A percentile compares a stretch with the other conserved stretches of the same genome.
Conservation (phyloP, 1,140 invertebrate species). For the Formica exsecta region DNA sequence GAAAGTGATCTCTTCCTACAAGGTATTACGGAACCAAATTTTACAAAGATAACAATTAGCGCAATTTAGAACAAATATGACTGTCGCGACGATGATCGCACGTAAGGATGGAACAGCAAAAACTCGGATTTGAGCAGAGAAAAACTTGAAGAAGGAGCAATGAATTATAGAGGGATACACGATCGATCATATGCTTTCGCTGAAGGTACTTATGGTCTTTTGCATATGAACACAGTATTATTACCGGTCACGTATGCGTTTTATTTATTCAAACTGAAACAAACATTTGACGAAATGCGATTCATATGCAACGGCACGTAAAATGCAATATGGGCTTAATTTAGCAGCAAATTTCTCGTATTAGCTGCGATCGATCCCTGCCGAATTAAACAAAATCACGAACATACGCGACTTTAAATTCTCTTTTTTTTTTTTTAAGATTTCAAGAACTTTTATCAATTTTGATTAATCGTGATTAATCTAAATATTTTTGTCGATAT, state of each 20-base stretch:
- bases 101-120: not conserved
- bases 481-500: conserved; percentile 4
- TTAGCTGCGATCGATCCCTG: not conserved
- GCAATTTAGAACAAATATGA: conserved; percentile 45
- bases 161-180: conserved; percentile 31
- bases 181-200: conserved; percentile 18
- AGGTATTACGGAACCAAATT: conserved; percentile 71
- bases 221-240: conserved; percentile 58
- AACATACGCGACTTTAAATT: not conserved
- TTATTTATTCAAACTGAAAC: conserved; percentile 49
- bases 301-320: not conserved
- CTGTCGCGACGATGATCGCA: conserved; percentile 3
- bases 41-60: conserved; percentile 46
- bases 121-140: not conserved
- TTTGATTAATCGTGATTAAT: not conserved
- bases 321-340: conserved; percentile 38
- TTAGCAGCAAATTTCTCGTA: conserved; percentile 22
- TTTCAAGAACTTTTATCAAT: not conserved
- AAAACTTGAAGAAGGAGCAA: not conserved
- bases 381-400: conserved; percentile 24
- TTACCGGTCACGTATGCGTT: conserved; percentile 18
- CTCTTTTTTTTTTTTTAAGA: not conserved
- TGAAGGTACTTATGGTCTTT: conserved; percentile 45
- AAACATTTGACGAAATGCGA: not conserved
- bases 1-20: conserved; percentile 70